Base-by-base conservation (phyloP, 2,113 vertebrate genomes). In the Sceloporus tristichus region DNA sequence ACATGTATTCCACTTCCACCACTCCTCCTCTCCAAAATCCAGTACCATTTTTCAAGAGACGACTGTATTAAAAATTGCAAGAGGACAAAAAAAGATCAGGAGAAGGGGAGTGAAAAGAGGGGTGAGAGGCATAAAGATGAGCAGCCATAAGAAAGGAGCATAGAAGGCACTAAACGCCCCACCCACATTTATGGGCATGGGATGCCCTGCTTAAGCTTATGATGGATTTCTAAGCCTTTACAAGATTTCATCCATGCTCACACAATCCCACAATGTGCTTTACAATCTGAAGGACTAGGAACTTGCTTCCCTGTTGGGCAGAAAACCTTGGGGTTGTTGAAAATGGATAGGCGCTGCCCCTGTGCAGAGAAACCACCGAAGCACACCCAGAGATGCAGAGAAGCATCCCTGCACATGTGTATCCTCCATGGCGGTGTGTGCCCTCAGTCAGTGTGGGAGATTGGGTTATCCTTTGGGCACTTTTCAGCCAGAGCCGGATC, bases 301-400 rank as follows among this genome's bases (percentile, higher is more conserved):
- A 77, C 87, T 76, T 88, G n/a, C 80, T 68, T 54, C 68, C 29
- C 21, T 54, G 76, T 82, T 76, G 53, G 66, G 42, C 40, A 68
- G 42, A 29, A 83, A 77, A 76, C 2, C 29, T 48, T 68, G 29
- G 29, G 38, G 78, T 56, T 27, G 38, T 29, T 14, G n/a, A 40
- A 38, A 66, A 48, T 48, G 9, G 38, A 16, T 3, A n/a, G 19
- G 42, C 2, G 34, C 21, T 76, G 80, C n/a, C 42, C 40, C 76
- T 88, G 56, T 34, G 48, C 59, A 77, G 40, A 29, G 29, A 62
- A 87, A 68, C 82, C 59, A 82, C 18, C 25, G 29, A 48, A 76
- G 48, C 56, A 75, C 40, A 10, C 54, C 29, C 40, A 19, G 25
- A 29, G 53, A 56, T 76, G n/a, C 79, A 76, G 59, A 82, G 73